Base-by-base conservation (phyloP, 2,113 vertebrate species). In the Macroglossus sobrinus region DNA sequence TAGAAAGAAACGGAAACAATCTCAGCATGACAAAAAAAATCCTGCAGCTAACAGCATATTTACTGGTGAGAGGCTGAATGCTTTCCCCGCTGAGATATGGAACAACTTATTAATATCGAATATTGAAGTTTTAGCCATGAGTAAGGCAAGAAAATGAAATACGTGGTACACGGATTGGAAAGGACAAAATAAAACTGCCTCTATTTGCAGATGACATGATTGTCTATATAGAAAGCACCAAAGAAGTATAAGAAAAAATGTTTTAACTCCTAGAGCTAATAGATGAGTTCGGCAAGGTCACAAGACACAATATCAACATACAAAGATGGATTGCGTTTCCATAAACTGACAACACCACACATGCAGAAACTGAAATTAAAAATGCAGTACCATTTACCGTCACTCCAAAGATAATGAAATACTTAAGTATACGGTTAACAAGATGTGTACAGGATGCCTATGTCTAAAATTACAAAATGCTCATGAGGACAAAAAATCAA, bases 351-450 rank as follows among this genome's bases (percentile, higher is more conserved):
- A 91, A 19, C 7, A 35, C 76, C 7, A 35, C 76, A 43, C 26
- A 45, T 78, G 18, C 71, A 79, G 55, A 93, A 92, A 72, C 61
- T 21, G 18, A 87, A 90, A 88, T 87, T 33, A 16, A 82, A 96
- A 50, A 38, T 40, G 68, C 19, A 40, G 0, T 38, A 19, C 43
- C 26, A 78, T 43, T 61, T 74, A 72, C 28, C 74, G n/a, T 69
- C 53, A 45, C 22, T 45, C n/a, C 47, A 66, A 76, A 81, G 30
- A 89, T 9, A 63, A 93, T 45, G 13, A 59, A 63, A 47, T 43
- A 50, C 26, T 78, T 79, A 50, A n/a, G 55, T 50, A 19, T 57
- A 75, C 28, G 45, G 1, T 69, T 38, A 89, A 79, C 22, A 69
- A 91, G 88, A 45, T n/a, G 50, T 10, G 9, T 40, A 2, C 11